Evolutionary conservation across 2,888 invertebrate genomes (phyloP).

Genomic region (Agonum fuliginosum): DNA sequence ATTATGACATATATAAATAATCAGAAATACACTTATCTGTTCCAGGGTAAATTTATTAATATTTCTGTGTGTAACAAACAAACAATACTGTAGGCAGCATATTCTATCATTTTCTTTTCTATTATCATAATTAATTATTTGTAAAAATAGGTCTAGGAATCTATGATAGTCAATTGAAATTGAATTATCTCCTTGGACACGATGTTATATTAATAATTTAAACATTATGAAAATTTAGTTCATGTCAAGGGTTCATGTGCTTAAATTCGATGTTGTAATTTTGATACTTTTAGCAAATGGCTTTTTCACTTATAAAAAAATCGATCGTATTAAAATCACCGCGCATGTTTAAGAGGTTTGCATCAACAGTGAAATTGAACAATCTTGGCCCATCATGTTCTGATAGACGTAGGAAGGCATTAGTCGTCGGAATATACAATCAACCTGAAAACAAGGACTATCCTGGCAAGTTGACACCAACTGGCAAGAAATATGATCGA

Average conservation of each 20-base stretch:
- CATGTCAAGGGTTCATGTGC: neutral
- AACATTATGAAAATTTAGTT: neutral
- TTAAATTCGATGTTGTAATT: no score
- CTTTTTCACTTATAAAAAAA: neutral
- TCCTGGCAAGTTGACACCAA: conserved; percentile 78
- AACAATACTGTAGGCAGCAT: no score
- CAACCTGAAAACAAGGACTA: conserved; percentile 75
- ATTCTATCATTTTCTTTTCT: no score
- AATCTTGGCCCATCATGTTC: conserved; percentile 29
- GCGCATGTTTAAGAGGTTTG: neutral
- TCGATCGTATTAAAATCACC: neutral
- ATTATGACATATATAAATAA: no score
- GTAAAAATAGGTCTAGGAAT: no score
- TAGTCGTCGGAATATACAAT: conserved; percentile 79
- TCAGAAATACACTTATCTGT: no score
- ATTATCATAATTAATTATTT: no score
- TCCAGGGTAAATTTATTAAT: no score
- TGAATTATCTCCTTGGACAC: conserved; percentile 11
- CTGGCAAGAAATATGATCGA: conserved; percentile 78
- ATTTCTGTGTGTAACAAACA: no score
- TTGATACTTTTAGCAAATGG: neutral
- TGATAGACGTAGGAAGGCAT: conserved; percentile 71
- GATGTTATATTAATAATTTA: neutral
- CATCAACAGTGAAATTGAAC: neutral
- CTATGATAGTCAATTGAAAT: neutral